phyloP scores from a whole-genome alignment of 64 coral and sea anemone species.

The Actinia equina region DNA sequence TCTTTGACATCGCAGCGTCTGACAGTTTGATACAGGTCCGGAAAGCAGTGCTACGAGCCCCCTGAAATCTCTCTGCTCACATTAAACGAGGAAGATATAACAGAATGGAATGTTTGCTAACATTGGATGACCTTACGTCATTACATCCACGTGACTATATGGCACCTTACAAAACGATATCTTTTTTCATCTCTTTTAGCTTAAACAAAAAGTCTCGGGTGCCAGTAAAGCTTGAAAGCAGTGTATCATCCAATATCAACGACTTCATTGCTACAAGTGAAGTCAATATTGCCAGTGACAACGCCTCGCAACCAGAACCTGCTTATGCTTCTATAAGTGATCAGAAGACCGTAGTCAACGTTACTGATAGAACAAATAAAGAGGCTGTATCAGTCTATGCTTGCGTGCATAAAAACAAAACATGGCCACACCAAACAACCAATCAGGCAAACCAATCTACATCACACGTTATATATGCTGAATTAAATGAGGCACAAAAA shows the following conservation, averaged over 20 bases:
- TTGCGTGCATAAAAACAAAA: not conserved
- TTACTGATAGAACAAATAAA: not conserved
- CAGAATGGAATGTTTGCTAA: no score
- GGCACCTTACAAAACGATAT: no score
- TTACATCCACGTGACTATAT: no score
- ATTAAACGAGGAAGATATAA: no score
- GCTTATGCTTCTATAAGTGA: not conserved
- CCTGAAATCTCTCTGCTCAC: no score
- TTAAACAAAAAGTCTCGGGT: not conserved
- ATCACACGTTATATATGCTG: not conserved
- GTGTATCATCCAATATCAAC: not conserved
- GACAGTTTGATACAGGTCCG: no score
- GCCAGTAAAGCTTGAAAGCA: not conserved
- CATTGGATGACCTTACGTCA: no score
- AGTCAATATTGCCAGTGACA: not conserved
- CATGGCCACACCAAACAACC: not conserved
- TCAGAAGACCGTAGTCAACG: not conserved
- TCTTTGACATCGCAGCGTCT: no score
- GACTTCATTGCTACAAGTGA: not conserved
- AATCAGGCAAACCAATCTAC: not conserved
- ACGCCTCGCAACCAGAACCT: not conserved
- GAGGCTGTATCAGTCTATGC: not conserved
- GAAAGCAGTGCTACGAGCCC: no score
- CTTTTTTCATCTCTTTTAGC: not conserved
- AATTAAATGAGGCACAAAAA: not conserved